Percentiles rank a stretch among this genome's conserved stretches.
These are phyloP conservation scores for Aplysina aerophoba DNA, from an alignment of 37 sponge, comb jelly and placozoan species.

Conservation along the genomic window DNA sequence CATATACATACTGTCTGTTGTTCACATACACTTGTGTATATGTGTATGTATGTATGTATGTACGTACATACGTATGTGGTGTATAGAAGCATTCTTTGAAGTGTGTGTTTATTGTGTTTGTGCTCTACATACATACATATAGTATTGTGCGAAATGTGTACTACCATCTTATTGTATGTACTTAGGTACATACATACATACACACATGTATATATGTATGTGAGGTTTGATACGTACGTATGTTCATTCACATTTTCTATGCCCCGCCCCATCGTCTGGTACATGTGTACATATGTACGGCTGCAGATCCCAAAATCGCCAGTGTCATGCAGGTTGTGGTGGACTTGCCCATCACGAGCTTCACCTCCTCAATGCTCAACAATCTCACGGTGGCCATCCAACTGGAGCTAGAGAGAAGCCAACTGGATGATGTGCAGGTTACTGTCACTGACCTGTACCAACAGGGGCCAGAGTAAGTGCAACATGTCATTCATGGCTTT, in stretches of 20 bases:
- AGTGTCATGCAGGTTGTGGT: conserved; percentile 18
- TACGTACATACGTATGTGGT: too few relatives aligned
- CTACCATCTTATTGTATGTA: background rate
- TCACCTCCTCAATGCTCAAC: background rate
- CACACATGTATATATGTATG: background rate
- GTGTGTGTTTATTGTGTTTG: too few relatives aligned
- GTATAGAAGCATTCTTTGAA: too few relatives aligned
- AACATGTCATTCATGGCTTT: too few relatives aligned
- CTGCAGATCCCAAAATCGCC: background rate
- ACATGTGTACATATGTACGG: too few relatives aligned
- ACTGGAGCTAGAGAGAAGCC: conserved; percentile 1
- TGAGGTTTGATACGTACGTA: background rate
- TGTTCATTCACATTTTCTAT: too few relatives aligned
- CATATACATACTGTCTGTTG: too few relatives aligned
- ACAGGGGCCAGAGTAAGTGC: background rate
- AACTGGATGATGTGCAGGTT: background rate
- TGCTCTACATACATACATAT: background rate
- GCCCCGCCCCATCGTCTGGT: too few relatives aligned
- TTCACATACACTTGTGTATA: too few relatives aligned
- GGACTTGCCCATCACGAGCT: background rate
- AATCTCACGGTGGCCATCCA: background rate
- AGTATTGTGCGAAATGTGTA: background rate
- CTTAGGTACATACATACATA: background rate
- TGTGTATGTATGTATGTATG: too few relatives aligned
- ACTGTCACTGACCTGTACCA: background rate